Evolutionary conservation across 2,888 invertebrate genomes (phyloP).

Genomic region (Drosophila falleni): DNA sequence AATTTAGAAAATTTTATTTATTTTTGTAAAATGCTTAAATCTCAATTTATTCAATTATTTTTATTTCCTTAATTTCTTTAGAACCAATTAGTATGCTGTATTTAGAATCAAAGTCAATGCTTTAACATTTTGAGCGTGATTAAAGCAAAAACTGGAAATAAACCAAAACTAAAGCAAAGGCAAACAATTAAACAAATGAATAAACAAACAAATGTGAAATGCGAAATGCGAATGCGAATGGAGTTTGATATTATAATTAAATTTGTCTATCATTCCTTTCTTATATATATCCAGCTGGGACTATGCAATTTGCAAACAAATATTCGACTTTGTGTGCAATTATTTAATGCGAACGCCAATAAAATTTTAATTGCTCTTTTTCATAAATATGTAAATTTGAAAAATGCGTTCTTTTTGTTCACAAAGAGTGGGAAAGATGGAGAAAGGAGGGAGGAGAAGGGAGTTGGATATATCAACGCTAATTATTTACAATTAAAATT

Average conservation of each 20-base stretch:
- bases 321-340: constrained; percentile 59
- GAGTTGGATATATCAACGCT: constrained; percentile 17
- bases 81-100: background rate
- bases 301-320: constrained; percentile 36
- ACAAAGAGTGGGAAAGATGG: background rate
- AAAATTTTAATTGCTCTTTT: constrained; percentile 73
- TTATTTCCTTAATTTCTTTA: background rate
- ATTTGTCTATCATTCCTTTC: constrained; percentile 37
- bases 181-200: constrained; percentile 52
- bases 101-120: constrained; percentile 14
- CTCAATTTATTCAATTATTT: background rate
- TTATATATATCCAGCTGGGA: constrained; percentile 36
- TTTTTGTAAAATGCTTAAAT: too few species aligned
- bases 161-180: constrained; percentile 34
- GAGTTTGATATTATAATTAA: constrained; percentile 52
- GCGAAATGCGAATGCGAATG: constrained; percentile 15
- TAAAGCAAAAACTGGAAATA: constrained; percentile 25
- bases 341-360: constrained; percentile 72
- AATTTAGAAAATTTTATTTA: too few species aligned
- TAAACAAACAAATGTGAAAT: constrained; percentile 41
- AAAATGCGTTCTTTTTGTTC: constrained; percentile 41
- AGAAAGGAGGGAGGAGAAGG: background rate
- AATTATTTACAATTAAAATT: constrained; percentile 78
- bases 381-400: constrained; percentile 60
- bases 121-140: constrained; percentile 25